Conservation (phyloP, 2,113 vertebrate species). For the Eptesicus fuscus region DNA sequence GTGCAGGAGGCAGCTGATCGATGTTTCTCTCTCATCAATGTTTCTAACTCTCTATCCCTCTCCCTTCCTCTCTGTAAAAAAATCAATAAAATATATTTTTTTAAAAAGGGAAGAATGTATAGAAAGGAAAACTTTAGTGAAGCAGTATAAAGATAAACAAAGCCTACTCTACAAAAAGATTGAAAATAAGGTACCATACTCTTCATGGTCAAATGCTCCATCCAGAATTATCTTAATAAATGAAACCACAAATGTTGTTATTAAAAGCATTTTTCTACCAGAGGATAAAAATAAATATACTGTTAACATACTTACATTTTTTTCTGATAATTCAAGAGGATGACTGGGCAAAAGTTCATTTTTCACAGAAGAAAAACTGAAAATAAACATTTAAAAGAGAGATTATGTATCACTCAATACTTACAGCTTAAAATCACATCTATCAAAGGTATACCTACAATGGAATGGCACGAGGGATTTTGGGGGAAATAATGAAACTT, state of each 20-base stretch:
- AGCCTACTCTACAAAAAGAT: background rate
- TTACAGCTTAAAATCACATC: background rate
- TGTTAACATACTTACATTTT: constrained; percentile 88
- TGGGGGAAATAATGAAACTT: background rate
- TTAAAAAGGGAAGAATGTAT: background rate
- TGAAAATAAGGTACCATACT: background rate
- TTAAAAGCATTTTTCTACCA: background rate
- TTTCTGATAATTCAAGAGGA: constrained; percentile 93
- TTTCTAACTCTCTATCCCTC: too few relatives aligned
- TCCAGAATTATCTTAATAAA: background rate
- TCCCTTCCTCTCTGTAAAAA: too few relatives aligned
- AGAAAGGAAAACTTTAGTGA: background rate
- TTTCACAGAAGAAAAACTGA: constrained; percentile 92
- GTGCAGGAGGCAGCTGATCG: too few relatives aligned
- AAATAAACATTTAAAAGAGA: constrained; percentile 47
- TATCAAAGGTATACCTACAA: background rate
- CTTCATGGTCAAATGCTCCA: background rate
- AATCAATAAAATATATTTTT: too few relatives aligned
- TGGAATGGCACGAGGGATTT: background rate
- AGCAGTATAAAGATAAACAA: background rate
- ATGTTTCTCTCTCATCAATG: too few relatives aligned
- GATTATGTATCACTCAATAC: background rate
- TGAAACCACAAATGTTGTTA: background rate
- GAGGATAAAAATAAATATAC: background rate
- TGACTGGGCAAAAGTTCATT: constrained; percentile 95